These are phyloP conservation scores for Chloromyia formosa DNA, from an alignment of 2,888 invertebrate genomes.

Conservation along the genomic window DNA sequence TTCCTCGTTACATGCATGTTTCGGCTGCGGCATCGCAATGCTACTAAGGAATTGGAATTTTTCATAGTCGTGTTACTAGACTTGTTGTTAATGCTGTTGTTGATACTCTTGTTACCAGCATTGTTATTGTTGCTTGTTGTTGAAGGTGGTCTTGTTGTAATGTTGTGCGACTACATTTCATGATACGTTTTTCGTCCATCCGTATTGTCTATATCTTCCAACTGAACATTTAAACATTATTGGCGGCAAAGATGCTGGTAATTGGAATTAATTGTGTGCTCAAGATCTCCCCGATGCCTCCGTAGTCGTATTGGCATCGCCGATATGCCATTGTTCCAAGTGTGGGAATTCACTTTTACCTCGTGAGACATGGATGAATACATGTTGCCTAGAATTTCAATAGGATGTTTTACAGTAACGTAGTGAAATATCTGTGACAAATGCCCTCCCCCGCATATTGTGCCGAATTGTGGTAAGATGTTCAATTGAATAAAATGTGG, in stretches of 20 bases:
- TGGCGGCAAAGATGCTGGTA: slow-evolving; percentile 33
- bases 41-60: slow-evolving; percentile 15
- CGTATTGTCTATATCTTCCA: too few relatives aligned
- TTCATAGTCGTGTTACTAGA: slow-evolving; percentile 23
- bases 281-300: slow-evolving; percentile 24
- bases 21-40: background rate
- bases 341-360: slow-evolving; percentile 50
- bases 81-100: slow-evolving; percentile 27
- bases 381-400: slow-evolving; percentile 22
- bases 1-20: background rate
- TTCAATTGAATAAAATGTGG: background rate
- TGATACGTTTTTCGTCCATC: too few relatives aligned
- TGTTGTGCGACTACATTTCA: slow-evolving; percentile 15
- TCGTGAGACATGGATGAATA: slow-evolving; percentile 35
- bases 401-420: background rate
- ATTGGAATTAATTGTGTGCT: slow-evolving; percentile 46
- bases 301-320: too few relatives aligned
- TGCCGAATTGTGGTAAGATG: too few relatives aligned
- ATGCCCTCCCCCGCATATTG: background rate
- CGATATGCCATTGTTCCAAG: slow-evolving; percentile 41
- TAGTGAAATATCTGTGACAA: slow-evolving; percentile 8
- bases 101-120: slow-evolving; percentile 11
- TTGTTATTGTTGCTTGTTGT: background rate
- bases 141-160: slow-evolving; percentile 19
- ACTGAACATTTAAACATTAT: slow-evolving; percentile 24